These are phyloP conservation scores for Pentalonia nigronervosa DNA, from an alignment of 1,140 invertebrate species.

Conservation along the genomic window DNA sequence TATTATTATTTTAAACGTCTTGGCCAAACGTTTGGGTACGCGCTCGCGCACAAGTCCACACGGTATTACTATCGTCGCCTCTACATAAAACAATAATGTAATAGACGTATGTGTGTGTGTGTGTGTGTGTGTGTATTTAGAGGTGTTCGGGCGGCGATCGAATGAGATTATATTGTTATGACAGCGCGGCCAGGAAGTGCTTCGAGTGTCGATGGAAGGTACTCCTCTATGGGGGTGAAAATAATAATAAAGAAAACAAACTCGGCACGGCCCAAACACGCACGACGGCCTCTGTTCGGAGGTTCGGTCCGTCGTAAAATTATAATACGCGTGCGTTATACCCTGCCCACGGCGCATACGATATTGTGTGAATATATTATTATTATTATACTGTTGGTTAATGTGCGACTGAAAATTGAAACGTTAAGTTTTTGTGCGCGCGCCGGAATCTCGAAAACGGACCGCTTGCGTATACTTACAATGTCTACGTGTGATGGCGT, in stretches of 20 bases:
- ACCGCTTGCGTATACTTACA: neutral
- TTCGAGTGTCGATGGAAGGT: neutral
- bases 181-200: neutral
- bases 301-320: neutral
- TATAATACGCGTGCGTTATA: neutral
- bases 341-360: too few species aligned
- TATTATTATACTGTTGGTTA: neutral
- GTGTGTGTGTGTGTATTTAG: neutral
- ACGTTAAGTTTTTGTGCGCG: neutral
- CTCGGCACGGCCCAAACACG: neutral
- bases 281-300: neutral
- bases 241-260: slow-evolving; percentile 15
- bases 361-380: too few species aligned
- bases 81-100: neutral
- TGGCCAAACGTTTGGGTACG: neutral
- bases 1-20: neutral
- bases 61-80: neutral
- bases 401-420: neutral
- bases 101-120: neutral
- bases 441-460: neutral
- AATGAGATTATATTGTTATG: neutral
- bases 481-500: too few species aligned
- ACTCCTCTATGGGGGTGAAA: neutral
- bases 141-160: neutral
- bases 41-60: neutral